phyloP scores from a whole-genome alignment of 2,888 invertebrate species.

The Ectemnius cavifrons region DNA sequence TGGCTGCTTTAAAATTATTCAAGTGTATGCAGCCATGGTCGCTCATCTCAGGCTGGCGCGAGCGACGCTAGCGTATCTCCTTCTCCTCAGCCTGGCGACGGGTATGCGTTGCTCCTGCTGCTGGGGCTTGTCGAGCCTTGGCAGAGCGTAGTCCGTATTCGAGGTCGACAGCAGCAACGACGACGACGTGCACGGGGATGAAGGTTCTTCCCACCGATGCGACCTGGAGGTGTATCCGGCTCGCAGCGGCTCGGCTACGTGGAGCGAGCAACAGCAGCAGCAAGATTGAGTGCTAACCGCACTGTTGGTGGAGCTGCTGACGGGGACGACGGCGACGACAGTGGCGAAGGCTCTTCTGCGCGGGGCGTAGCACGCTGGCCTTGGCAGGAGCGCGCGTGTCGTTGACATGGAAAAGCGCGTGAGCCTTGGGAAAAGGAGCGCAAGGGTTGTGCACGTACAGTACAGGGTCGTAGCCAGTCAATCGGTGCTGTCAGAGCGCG shows the following conservation, averaged over 20 bases:
- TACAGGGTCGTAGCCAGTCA: conserved; percentile 35
- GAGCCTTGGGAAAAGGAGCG: conserved; percentile 55
- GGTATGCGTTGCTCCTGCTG: conserved; percentile 26
- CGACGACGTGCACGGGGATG: conserved; percentile 52
- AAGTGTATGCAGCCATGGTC: conserved; percentile 89
- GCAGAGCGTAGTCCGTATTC: conserved; percentile 63
- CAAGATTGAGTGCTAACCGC: too few species aligned
- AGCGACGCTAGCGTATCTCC: conserved; percentile 50
- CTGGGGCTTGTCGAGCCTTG: conserved; percentile 30
- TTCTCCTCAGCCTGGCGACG: conserved; percentile 35
- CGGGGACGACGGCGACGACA: conserved; percentile 20
- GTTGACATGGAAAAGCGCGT: conserved; percentile 71
- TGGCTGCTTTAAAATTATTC: conserved; percentile 87
- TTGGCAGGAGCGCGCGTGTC: conserved; percentile 69
- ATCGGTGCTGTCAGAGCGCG: conserved; percentile 36
- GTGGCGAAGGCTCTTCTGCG: conserved; percentile 49
- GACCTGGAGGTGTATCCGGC: conserved; percentile 1
- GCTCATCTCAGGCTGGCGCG: conserved; percentile 79
- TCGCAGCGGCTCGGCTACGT: conserved; percentile 42
- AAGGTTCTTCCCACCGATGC: background rate
- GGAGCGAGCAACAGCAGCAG: conserved; percentile 32
- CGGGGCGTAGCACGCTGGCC: conserved; percentile 72
- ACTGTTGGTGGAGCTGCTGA: conserved; percentile 30
- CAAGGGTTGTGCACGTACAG: conserved; percentile 40
- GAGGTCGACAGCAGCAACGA: conserved; percentile 64